phyloP scores from a whole-genome alignment of 2,797 vertebrate genomes.

The Pseudochromis fuscus region DNA sequence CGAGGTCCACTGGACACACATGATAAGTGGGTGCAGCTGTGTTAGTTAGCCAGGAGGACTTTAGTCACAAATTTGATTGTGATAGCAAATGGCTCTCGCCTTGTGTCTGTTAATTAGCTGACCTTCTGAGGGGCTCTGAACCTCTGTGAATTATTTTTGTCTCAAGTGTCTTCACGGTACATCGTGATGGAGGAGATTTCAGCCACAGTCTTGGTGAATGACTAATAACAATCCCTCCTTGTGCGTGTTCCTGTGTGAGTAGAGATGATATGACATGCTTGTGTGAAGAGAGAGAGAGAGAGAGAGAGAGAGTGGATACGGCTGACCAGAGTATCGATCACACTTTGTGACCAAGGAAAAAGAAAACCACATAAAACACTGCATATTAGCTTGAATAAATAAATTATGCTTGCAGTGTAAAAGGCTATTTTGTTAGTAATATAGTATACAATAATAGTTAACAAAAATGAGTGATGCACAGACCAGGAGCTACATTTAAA shows the following conservation, averaged over 20 bases:
- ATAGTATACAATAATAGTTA: background rate
- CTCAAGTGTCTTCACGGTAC: constrained; percentile 35
- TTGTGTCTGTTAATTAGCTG: constrained; percentile 70
- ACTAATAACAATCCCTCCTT: constrained; percentile 47
- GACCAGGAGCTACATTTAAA: background rate
- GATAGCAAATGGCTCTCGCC: constrained; percentile 62
- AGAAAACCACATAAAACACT: background rate
- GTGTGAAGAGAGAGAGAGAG: constrained; percentile 16
- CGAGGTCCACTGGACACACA: constrained; percentile 60
- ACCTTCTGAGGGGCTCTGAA: constrained; percentile 38
- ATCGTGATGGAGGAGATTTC: constrained; percentile 54
- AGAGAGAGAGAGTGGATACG: constrained; percentile 19
- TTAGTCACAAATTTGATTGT: constrained; percentile 67
- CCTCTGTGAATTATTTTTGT: constrained; percentile 43
- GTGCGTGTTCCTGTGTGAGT: constrained; percentile 16
- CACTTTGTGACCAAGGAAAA: too few species aligned
- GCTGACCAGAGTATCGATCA: constrained; percentile 9
- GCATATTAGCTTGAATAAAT: background rate
- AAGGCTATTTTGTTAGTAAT: background rate
- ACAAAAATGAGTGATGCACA: background rate
- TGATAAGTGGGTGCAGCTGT: constrained; percentile 75
- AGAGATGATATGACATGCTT: constrained; percentile 21
- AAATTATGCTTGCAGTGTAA: background rate
- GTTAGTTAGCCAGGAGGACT: constrained; percentile 71
- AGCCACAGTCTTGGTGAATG: constrained; percentile 48